phyloP scores from a whole-genome alignment of 2,888 invertebrate genomes.

The Stomorhina lunata region DNA sequence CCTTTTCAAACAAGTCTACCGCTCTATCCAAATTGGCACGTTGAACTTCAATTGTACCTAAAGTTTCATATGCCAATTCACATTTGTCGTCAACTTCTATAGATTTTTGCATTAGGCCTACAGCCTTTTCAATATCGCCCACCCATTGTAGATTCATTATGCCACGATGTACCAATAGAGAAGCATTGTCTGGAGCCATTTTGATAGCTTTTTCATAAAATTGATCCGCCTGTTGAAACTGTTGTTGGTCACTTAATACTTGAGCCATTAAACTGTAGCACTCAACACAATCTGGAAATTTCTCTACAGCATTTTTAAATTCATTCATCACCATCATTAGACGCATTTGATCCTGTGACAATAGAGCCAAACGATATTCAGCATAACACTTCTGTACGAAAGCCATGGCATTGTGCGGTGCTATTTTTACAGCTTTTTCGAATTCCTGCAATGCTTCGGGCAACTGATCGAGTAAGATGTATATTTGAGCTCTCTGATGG shows the following conservation, averaged over 20 bases:
- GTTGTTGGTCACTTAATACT: constrained; percentile 91
- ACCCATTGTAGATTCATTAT: constrained; percentile 91
- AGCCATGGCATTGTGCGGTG: constrained; percentile 91
- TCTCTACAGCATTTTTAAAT: constrained; percentile 88
- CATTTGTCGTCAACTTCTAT: constrained; percentile 94
- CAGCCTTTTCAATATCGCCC: constrained; percentile 89
- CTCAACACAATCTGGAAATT: constrained; percentile 92
- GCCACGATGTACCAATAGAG: constrained; percentile 92
- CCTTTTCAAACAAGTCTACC: constrained; percentile 92
- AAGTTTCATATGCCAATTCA: constrained; percentile 96
- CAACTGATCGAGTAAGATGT: constrained; percentile 89
- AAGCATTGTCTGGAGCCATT: constrained; percentile 91
- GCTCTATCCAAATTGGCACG: constrained; percentile 89
- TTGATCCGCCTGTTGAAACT: constrained; percentile 90
- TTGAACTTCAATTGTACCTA: constrained; percentile 97
- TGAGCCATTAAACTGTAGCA: constrained; percentile 94
- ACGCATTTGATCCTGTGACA: constrained; percentile 83
- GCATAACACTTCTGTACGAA: constrained; percentile 95
- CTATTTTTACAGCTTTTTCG: constrained; percentile 88
- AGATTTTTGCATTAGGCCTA: constrained; percentile 88
- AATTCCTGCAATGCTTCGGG: constrained; percentile 91
- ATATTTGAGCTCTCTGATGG: constrained; percentile 95
- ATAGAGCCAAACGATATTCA: constrained; percentile 87
- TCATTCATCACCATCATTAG: constrained; percentile 85
- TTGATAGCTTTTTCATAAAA: constrained; percentile 90